phyloP scores from a whole-genome alignment of 2,888 invertebrate species.

The Nemotelus pantherinus region DNA sequence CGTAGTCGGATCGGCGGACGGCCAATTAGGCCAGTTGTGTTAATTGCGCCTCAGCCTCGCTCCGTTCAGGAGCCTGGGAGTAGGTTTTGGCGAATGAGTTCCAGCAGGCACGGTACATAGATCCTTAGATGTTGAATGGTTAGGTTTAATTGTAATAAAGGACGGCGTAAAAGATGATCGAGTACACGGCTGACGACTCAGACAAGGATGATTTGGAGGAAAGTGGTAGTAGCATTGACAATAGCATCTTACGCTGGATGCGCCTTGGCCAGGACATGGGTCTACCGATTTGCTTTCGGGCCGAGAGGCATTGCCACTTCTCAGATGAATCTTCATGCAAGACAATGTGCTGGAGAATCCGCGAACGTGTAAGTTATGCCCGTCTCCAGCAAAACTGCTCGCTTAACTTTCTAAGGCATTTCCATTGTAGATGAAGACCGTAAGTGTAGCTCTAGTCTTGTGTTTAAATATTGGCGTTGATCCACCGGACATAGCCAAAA shows the following conservation, averaged over 20 bases:
- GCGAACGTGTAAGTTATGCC: conserved; percentile 77
- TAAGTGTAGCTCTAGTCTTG: conserved; percentile 95
- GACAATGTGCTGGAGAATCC: conserved; percentile 89
- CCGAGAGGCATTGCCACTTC: conserved; percentile 72
- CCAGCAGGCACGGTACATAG: too few species aligned
- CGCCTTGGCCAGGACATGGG: conserved; percentile 52
- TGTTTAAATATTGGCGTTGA: conserved; percentile 99
- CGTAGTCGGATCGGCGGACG: too few species aligned
- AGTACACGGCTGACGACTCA: conserved; percentile 28
- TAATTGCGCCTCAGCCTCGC: too few species aligned
- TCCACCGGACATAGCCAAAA: conserved; percentile 97
- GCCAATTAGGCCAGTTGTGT: too few species aligned
- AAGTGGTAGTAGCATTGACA: conserved; percentile 23
- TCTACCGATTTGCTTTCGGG: conserved; percentile 59
- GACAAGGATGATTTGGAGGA: conserved; percentile 36
- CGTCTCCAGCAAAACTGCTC: not conserved
- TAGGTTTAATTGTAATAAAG: too few species aligned
- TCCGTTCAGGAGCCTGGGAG: too few species aligned
- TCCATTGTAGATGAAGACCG: conserved; percentile 90
- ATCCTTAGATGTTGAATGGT: too few species aligned
- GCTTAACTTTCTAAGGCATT: not conserved
- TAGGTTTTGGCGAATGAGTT: too few species aligned
- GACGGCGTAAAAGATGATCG: conserved; percentile 5
- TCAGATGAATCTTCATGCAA: conserved; percentile 74
- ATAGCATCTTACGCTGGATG: conserved; percentile 3